Percentiles rank a stretch among this genome's conserved stretches.
Evolutionary conservation across 2,797 vertebrate species (phyloP).

Genomic region (Poliocrania exsul): DNA sequence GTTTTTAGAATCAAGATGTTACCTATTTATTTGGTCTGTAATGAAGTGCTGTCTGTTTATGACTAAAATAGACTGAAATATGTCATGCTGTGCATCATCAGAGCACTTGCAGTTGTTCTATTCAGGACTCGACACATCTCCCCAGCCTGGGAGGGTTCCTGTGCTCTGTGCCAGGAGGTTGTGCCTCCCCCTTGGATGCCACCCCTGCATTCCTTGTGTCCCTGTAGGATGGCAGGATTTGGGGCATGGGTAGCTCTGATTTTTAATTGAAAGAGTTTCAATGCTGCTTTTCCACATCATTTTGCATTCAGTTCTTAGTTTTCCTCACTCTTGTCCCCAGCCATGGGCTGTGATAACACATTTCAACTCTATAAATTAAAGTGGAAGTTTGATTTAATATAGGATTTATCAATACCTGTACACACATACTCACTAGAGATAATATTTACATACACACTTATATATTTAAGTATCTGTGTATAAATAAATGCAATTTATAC

Average conservation of each 20-base stretch:
- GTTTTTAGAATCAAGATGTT: neutral
- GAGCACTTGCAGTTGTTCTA: neutral
- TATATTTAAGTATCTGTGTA: no score
- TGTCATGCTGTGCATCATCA: neutral
- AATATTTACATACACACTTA: neutral
- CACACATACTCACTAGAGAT: neutral
- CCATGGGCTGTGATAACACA: neutral
- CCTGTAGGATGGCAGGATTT: neutral
- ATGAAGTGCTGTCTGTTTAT: neutral
- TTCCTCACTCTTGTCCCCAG: neutral
- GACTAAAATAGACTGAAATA: neutral
- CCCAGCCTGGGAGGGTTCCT: neutral
- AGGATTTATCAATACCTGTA: no score
- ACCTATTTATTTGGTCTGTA: neutral
- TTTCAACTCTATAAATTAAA: neutral
- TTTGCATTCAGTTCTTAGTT: neutral
- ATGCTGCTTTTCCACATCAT: neutral
- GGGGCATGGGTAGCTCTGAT: neutral
- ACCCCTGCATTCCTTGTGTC: neutral
- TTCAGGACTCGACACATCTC: neutral
- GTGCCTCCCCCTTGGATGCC: neutral
- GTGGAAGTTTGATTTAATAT: neutral
- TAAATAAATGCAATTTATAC: neutral
- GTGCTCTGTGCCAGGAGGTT: neutral
- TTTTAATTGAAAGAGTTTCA: neutral